phyloP scores from a whole-genome alignment of 2,113 vertebrate species.

The Chionodraco myersi region DNA sequence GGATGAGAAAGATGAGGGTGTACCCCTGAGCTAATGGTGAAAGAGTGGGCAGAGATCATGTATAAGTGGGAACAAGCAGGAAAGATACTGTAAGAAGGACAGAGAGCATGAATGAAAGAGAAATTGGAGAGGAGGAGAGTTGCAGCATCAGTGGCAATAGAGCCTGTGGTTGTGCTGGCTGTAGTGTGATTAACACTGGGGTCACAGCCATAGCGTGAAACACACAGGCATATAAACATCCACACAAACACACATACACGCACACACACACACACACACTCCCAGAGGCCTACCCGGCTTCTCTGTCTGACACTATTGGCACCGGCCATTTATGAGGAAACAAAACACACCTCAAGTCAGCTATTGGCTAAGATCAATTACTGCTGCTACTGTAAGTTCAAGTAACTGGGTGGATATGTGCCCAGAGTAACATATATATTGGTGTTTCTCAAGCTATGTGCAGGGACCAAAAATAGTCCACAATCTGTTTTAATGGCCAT shows the following conservation, averaged over 20 bases:
- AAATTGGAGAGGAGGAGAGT: conserved; percentile 31
- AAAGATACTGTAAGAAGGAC: conserved; percentile 23
- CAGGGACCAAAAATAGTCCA: conserved; percentile 12
- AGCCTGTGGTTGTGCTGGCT: conserved; percentile 72
- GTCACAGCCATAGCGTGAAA: conserved; percentile 71
- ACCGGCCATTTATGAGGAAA: conserved; percentile 71
- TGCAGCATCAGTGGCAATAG: conserved; percentile 45
- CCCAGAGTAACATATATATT: conserved; percentile 13
- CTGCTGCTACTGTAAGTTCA: conserved; percentile 61
- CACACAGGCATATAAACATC: conserved; percentile 46
- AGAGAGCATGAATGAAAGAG: conserved; percentile 55
- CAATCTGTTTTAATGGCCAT: conserved; percentile 20
- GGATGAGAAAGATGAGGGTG: conserved; percentile 32
- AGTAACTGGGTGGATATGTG: conserved; percentile 45
- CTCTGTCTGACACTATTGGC: conserved; percentile 61
- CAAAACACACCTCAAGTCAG: conserved; percentile 64
- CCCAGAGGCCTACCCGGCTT: conserved; percentile 59
- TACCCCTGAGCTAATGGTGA: conserved; percentile 41
- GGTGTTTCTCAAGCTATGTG: conserved; percentile 44
- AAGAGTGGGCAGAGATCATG: conserved; percentile 23
- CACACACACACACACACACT: conserved; percentile 28
- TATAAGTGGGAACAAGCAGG: conserved; percentile 21
- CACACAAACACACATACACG: conserved; percentile 33
- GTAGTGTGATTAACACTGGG: conserved; percentile 76
- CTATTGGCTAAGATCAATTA: conserved; percentile 65